Base-by-base conservation (phyloP, 1,140 invertebrate genomes). In the Carposina sasakii region DNA sequence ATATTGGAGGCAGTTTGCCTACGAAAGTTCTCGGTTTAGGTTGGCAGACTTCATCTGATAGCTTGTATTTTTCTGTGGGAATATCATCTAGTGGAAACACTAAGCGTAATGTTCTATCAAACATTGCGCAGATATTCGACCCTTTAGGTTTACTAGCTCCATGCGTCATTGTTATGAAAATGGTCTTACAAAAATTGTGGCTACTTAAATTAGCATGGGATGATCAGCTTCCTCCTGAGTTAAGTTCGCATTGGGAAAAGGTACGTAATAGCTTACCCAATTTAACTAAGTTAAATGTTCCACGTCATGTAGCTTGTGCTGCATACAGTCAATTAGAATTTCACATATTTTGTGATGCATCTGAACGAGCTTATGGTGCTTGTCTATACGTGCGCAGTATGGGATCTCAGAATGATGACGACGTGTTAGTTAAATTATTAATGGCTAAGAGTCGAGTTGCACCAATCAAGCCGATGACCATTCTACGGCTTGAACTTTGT, bases 111-210 rank as follows among this genome's bases (percentile, higher is more conserved):
- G n/a, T n/a, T n/a, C n/a, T n/a, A n/a, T n/a, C n/a, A n/a, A n/a
- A n/a, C n/a, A n/a, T n/a, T n/a, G n/a, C 52, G 0, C 30, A 31
- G 48, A 62, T 71, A 4, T 86, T 71, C 52, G 84, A 86, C 54
- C 79, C 79, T 15, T 39, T 67, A 17, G 68, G 65, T 13, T 33
- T 66, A 16, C 12, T 70, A 44, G 44, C 52, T 24, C 63, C 61
- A 28, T 20, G 51, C 9, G 47, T 54, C 31, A 50, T 64, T 33
- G 54, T 15, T 33, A 53, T 52, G 17, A 73, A 72, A 53, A 57
- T 67, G 16, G 21, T 72, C 10, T 15, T 68, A 24, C 67, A 70
- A 47, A 24, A 42, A 39, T 45, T 66, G 34, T 70, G 64, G 67
- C 16, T 37, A 3, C 23, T 24, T 6, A 53, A 59, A 36, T 9